phyloP scores from a whole-genome alignment of 2,888 invertebrate species.

The Encarsia formosa region DNA sequence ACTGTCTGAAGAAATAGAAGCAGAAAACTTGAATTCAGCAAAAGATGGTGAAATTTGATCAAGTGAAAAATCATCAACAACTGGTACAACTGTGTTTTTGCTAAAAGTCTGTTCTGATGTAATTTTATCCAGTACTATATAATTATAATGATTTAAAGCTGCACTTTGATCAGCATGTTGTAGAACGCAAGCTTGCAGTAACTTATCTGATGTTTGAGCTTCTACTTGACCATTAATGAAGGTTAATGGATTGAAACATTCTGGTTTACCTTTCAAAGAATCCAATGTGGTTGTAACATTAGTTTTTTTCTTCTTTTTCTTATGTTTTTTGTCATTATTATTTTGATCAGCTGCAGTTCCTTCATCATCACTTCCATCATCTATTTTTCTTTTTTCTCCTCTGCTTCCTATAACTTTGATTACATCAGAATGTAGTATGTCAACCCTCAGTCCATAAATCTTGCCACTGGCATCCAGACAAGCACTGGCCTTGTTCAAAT shows the following conservation, averaged over 20 bases:
- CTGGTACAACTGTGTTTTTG: slow-evolving; percentile 5
- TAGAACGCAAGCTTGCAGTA: slow-evolving; percentile 37
- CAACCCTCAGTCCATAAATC: slow-evolving; percentile 84
- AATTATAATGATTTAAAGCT: slow-evolving; percentile 35
- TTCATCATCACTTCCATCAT: slow-evolving; percentile 23
- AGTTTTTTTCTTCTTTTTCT: slow-evolving; percentile 31
- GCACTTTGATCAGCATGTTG: slow-evolving; percentile 33
- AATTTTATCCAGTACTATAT: slow-evolving; percentile 35
- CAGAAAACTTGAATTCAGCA: slow-evolving; percentile 58
- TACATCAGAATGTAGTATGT: slow-evolving; percentile 76
- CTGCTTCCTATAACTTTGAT: slow-evolving; percentile 66
- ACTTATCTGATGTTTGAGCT: slow-evolving; percentile 39
- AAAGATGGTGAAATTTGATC: slow-evolving; percentile 65
- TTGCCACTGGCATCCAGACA: slow-evolving; percentile 87
- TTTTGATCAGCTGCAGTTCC: slow-evolving; percentile 40
- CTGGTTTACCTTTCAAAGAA: slow-evolving; percentile 31
- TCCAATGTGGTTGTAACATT: slow-evolving; percentile 29
- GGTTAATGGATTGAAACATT: slow-evolving; percentile 28
- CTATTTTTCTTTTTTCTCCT: slow-evolving; percentile 52
- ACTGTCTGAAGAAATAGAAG: slow-evolving; percentile 59
- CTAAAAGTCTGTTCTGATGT: slow-evolving; percentile 1
- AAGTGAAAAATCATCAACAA: slow-evolving; percentile 38
- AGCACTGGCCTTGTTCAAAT: slow-evolving; percentile 78
- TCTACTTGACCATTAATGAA: slow-evolving; percentile 29
- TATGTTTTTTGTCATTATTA: slow-evolving; percentile 24